Base-by-base conservation (phyloP, 2,113 vertebrate genomes). In the Tychaedon coryphoeus region DNA sequence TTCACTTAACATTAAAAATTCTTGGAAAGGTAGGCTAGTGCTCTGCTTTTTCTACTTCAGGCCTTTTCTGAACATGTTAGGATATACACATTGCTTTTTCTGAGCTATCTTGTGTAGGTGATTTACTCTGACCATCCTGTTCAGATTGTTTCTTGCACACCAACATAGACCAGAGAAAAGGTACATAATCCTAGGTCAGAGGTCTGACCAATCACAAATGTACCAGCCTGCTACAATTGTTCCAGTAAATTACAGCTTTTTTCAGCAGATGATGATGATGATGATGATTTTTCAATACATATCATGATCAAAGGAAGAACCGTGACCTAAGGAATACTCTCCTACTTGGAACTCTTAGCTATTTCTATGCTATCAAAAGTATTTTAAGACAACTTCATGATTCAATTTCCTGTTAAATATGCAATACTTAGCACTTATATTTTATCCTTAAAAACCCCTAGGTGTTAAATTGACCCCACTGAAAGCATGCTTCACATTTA, bases 1-100 rank as follows among this genome's bases (percentile, higher is more conserved):
- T 90, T 96, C 58, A 70, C 71, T 91, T 92, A 70, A 89, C 90
- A 87, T 94, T 72, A 72, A 77, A 74, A 93, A 56, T 96, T 96
- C 84, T 90, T 94, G 61, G 95, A 94, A 97, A 92, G 60, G 80
- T 60, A 79, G 71, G 58, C n/a, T 90, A 91, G 58, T 38, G 24
- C 17, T 77, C 45, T 74, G 62, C 33, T 78, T 85, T 92, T 71
- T 67, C 36, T 84, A 22, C 89, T 93, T 57, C 25, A 66, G 62
- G 28, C 20, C 54, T 91, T 86, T 94, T 93, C 92, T 25, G 17
- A 92, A 72, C 71, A 86, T 28, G 19, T 42, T 57, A 81, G n/a
- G 45, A 90, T 38, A 67, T 18, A 38, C 28, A 15, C 0, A 3
- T 65, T 78, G 16, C 48, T 78, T 96, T 90, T 82, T 76, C 85